phyloP scores from a whole-genome alignment of 2,888 invertebrate species.

The Eupithecia exiguata region DNA sequence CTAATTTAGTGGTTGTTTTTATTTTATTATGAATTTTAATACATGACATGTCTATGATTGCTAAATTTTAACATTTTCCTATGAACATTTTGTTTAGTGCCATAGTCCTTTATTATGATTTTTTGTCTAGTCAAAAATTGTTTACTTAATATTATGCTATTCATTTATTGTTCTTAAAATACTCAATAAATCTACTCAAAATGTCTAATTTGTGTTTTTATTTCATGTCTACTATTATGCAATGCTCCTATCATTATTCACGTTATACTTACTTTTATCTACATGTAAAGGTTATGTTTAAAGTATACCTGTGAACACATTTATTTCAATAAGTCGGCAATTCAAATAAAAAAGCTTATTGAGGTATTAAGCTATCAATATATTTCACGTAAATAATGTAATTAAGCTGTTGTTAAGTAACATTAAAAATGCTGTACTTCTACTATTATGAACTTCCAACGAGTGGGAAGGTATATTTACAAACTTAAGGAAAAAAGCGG shows the following conservation, averaged over 20 bases:
- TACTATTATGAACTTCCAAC: not conserved
- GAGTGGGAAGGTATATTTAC: not conserved
- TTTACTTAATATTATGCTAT: not conserved
- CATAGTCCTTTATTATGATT: constrained; percentile 28
- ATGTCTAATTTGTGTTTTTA: not conserved
- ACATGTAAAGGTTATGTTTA: too few relatives aligned
- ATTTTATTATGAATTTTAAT: not conserved
- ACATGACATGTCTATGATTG: not conserved
- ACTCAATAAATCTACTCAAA: constrained; percentile 1
- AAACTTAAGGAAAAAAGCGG: constrained; percentile 47
- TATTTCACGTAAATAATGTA: constrained; percentile 6
- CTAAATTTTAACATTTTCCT: constrained; percentile 1
- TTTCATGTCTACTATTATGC: not conserved
- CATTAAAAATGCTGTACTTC: constrained; percentile 7
- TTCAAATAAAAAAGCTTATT: not conserved
- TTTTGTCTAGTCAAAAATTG: constrained; percentile 33
- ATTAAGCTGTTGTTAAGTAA: not conserved
- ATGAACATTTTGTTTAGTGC: constrained; percentile 18
- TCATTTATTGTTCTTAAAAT: not conserved
- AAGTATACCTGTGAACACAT: not conserved
- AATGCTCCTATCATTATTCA: too few relatives aligned
- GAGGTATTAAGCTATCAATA: not conserved
- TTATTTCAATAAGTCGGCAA: not conserved
- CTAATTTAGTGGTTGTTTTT: not conserved
- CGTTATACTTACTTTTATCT: too few relatives aligned